Evolutionary conservation across 2,113 vertebrate species (phyloP), one percentile per base, ranked within the genome.

Genomic region (Galeopterus variegatus): DNA sequence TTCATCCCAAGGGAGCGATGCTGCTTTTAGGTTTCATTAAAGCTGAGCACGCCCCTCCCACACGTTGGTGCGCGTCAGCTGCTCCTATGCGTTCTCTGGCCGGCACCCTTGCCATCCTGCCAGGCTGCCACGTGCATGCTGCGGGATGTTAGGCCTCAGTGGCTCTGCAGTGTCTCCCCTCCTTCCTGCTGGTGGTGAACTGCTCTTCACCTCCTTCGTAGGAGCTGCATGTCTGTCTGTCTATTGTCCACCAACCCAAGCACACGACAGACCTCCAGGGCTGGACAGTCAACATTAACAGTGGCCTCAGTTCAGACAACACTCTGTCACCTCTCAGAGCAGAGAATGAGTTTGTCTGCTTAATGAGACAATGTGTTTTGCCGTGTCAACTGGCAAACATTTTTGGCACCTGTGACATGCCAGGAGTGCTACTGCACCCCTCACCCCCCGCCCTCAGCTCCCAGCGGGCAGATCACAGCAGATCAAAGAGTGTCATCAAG

Each of bases 51-150:
- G 0, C 23, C 24, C 14, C 24, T 56, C 15, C 10, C 3, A 3
- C 4, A 8, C 4, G 84, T 23, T 15, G 33, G 21, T 0, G 23
- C 23, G 36, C 48, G 19, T 17, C 3, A 13, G 31, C 64, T 8
- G 65, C 23, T 69, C 64, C 13, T 23, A 2, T 8, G 23, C 1
- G 1, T 50, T 7, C 64, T 54, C 23, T 0, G 2, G 19, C 24
- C 21, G 41, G 41, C 13, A 54, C 56, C 62, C 12, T 41, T 62
- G 23, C 33, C 36, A 67, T 26, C 15, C 56, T 9, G 17, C 45
- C 75, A 33, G 36, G 21, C 54, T 19, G 54, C 52, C 28, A 28
- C 72, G 4, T 12, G 36, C 26, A 28, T 10, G 54, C 26, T 17
- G 48, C 69, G n/a, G 26, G 60, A 64, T n/a, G 48, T 33, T 58